These are phyloP conservation scores for Cichlasoma orientale DNA, from an alignment of 2,797 vertebrate species.

Conservation along the genomic window DNA sequence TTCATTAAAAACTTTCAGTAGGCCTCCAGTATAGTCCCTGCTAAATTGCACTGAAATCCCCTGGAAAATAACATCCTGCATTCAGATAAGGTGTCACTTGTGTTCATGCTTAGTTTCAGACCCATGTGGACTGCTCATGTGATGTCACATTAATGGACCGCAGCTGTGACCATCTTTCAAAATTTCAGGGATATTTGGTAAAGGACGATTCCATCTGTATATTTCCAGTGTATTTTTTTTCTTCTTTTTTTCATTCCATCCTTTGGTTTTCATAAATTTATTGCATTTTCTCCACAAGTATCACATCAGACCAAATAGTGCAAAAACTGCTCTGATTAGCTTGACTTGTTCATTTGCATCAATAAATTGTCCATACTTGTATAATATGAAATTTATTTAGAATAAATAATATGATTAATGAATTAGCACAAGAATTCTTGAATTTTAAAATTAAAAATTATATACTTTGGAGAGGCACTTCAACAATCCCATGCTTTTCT, in stretches of 20 bases:
- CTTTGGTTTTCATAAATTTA: slow-evolving; percentile 12
- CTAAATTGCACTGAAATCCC: slow-evolving; percentile 40
- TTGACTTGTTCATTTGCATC: not conserved
- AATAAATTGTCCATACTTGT: slow-evolving; percentile 3
- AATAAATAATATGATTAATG: not conserved
- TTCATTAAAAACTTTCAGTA: slow-evolving; percentile 3
- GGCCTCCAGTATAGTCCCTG: slow-evolving; percentile 5
- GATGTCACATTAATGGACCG: slow-evolving; percentile 3
- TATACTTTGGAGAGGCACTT: not conserved
- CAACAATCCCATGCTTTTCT: not conserved
- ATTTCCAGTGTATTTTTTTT: not conserved
- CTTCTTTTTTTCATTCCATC: slow-evolving; percentile 30
- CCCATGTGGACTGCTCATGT: not conserved
- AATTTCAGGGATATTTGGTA: not conserved
- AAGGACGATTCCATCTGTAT: slow-evolving; percentile 6
- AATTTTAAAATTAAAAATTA: not conserved
- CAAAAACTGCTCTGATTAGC: slow-evolving; percentile 15
- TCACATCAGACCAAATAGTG: slow-evolving; percentile 9
- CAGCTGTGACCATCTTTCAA: not conserved
- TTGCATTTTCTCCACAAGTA: slow-evolving; percentile 7
- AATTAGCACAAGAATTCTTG: not conserved
- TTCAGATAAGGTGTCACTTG: not conserved
- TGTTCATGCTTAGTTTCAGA: not conserved
- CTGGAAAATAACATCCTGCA: not conserved
- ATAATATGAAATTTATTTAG: slow-evolving; percentile 20